Base-by-base conservation (phyloP, 2,113 vertebrate species). In the Tetraodon nigroviridis region DNA sequence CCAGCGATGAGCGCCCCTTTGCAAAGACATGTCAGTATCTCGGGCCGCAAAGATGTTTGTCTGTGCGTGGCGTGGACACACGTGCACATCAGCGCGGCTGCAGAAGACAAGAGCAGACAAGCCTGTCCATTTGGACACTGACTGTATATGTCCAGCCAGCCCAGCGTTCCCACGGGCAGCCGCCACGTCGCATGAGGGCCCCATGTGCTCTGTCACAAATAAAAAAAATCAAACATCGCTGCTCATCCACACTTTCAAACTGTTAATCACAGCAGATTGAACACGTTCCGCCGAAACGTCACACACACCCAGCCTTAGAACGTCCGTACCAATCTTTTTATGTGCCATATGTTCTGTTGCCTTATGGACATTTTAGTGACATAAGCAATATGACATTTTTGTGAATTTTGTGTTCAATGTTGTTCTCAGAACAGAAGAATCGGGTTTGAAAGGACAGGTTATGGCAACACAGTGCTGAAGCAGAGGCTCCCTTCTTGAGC, bases 401-500 rank as follows among this genome's bases (percentile, higher is more conserved):
- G 32, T 27, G 24, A n/a, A n/a, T n/a, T 27, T 27, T 2, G 32
- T 12, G 32, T 37, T 32, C 32, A 37, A 37, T 10, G 12, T 2
- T 37, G 32, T 37, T 61, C 74, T 58, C 65, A 71, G 69, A 54
- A 58, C 41, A 55, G 80, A 74, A 79, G 82, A 87, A 84, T 88
- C 85, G 81, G 85, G 87, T 84, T 60, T 75, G 75, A 84, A 80
- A 83, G 86, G 89, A 89, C 88, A 69, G 80, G 67, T 56, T 73
- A 77, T 84, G 80, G 88, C 84, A 89, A 88, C 79, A 83, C 87
- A 91, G 86, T 87, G 85, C 75, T 81, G 79, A 79, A 74, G 77
- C 77, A 83, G 79, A 76, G 84, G 72, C 81, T 88, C 85, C 80
- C 88, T 84, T 87, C 83, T 82, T 80, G 86, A 89, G 86, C 87